A percentile compares a stretch with the other conserved stretches of the same genome.
These are phyloP conservation scores for Schlechtendalia chinensis DNA, from an alignment of 1,140 invertebrate genomes.

Conservation along the genomic window DNA sequence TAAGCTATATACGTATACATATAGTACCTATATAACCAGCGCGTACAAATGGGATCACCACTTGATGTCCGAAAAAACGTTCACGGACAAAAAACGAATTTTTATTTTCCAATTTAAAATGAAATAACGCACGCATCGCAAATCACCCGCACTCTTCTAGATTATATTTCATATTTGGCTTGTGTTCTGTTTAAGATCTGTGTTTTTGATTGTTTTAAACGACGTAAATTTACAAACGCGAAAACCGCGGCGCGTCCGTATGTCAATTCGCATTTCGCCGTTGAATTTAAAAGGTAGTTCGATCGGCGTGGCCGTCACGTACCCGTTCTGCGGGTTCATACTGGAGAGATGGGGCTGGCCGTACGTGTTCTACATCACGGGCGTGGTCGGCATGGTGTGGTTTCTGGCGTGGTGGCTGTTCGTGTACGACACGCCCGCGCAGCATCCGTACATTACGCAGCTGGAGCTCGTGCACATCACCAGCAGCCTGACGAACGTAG, in stretches of 20 bases:
- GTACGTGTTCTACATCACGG: conserved; percentile 71
- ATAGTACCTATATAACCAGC: too few relatives aligned
- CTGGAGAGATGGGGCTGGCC: conserved; percentile 70
- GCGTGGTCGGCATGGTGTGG: conserved; percentile 72
- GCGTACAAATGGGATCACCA: too few relatives aligned
- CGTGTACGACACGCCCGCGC: conserved; percentile 72
- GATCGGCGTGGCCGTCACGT: conserved; percentile 69
- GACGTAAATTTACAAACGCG: too few relatives aligned
- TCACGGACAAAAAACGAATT: too few relatives aligned
- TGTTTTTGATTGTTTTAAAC: too few relatives aligned
- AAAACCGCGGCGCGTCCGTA: not conserved
- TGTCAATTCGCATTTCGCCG: not conserved
- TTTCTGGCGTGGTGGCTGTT: conserved; percentile 72
- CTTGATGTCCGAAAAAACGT: too few relatives aligned
- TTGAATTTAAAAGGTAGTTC: conserved; percentile 61
- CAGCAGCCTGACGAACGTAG: conserved; percentile 23
- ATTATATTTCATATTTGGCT: too few relatives aligned
- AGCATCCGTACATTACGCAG: conserved; percentile 74
- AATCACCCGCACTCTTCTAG: too few relatives aligned
- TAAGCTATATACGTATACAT: too few relatives aligned
- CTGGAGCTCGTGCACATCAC: conserved; percentile 59
- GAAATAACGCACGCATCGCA: too few relatives aligned
- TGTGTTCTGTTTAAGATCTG: too few relatives aligned
- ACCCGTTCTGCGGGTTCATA: conserved; percentile 68
- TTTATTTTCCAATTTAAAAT: too few relatives aligned